A percentile compares a stretch with the other conserved stretches of the same genome.
phyloP scores from a whole-genome alignment of 2,797 vertebrate genomes.

The Lacerta agilis region DNA sequence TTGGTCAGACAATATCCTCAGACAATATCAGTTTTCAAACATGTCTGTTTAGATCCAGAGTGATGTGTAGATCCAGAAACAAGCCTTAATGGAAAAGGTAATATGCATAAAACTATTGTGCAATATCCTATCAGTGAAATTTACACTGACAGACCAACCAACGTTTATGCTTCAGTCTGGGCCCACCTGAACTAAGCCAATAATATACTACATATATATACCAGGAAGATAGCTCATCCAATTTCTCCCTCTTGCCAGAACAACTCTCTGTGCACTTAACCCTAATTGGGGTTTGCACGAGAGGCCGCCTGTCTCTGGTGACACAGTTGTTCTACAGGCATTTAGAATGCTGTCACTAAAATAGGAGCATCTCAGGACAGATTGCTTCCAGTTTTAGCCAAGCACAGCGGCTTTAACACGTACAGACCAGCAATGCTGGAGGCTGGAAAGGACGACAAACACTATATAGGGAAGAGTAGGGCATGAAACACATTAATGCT shows the following conservation, averaged over 20 bases:
- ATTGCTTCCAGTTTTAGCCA: slow-evolving; percentile 8
- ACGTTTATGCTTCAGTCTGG: background rate
- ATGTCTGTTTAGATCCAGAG: background rate
- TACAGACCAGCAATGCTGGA: background rate
- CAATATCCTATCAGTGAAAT: background rate
- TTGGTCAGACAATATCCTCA: background rate
- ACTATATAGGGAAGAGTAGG: background rate
- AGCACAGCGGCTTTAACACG: background rate
- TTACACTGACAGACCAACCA: background rate
- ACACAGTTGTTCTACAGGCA: slow-evolving; percentile 26
- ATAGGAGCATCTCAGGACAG: slow-evolving; percentile 22
- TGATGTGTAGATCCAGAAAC: background rate
- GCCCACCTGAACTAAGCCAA: background rate
- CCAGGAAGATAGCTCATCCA: background rate
- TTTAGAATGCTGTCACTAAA: background rate
- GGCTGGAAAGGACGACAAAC: background rate
- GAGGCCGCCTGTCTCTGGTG: background rate
- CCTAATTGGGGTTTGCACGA: background rate
- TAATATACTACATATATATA: background rate
- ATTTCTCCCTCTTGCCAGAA: background rate
- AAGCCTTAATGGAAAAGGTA: background rate
- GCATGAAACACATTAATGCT: background rate
- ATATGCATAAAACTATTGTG: background rate
- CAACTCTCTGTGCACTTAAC: background rate
- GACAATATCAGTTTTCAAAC: background rate